Percentiles rank a stretch among this genome's conserved stretches.
phyloP scores from a whole-genome alignment of 2,888 invertebrate species.

The Tenthredo livida region DNA sequence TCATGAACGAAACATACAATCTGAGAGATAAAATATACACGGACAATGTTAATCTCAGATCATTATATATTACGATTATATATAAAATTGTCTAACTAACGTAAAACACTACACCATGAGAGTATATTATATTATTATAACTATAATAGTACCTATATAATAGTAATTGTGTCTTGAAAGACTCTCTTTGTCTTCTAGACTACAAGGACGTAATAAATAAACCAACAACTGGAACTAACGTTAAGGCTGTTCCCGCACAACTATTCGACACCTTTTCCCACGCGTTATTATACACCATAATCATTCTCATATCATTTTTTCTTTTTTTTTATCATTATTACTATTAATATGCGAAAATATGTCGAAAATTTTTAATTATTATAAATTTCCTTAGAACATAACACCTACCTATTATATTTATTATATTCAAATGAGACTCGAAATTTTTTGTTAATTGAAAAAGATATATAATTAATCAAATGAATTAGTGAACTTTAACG shows the following conservation, averaged over 20 bases:
- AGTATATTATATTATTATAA: not conserved
- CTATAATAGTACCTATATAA: not conserved
- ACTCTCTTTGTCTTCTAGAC: slow-evolving; percentile 15
- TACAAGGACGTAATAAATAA: slow-evolving; percentile 32
- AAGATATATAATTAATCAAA: too few relatives aligned
- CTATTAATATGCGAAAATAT: not conserved
- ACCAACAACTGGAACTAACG: slow-evolving; percentile 17
- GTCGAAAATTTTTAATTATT: not conserved
- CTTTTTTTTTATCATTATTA: not conserved
- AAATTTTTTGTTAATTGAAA: not conserved
- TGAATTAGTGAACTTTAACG: not conserved
- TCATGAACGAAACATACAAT: not conserved
- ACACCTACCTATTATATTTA: too few relatives aligned
- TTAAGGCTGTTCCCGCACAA: not conserved
- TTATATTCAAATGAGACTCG: too few relatives aligned
- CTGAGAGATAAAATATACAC: not conserved
- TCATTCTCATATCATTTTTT: not conserved
- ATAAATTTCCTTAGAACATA: too few relatives aligned
- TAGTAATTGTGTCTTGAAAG: slow-evolving; percentile 18
- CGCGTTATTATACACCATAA: not conserved
- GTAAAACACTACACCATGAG: not conserved
- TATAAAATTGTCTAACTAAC: not conserved
- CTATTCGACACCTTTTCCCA: slow-evolving; percentile 20
- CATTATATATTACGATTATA: slow-evolving; percentile 5
- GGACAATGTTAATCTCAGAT: not conserved